Evolutionary conservation across 2,797 vertebrate species (phyloP), one percentile per base, ranked within the genome.

Genomic region (Emydoidea blandingii): DNA sequence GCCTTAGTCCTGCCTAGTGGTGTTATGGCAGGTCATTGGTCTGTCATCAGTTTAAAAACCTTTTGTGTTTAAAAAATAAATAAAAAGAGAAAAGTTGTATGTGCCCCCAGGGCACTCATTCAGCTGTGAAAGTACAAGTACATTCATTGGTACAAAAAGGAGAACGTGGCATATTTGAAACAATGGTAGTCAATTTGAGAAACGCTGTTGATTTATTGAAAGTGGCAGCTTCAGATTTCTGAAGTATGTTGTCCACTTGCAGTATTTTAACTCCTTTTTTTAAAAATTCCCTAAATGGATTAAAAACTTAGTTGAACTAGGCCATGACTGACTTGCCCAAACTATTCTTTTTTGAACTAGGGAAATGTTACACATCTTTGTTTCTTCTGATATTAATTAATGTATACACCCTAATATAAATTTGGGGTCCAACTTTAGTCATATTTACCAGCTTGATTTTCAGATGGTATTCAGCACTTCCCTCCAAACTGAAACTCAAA

Each of bases 161-260:
- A 94, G 94, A 96, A 84, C 56, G 29, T 76, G 62, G 14, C 90
- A 44, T 79, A 83, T 65, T 88, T 4, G 3, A 52, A 96, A 95
- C 91, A 97, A 95, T 93, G 93, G 84, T 2, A 76, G 86, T 88
- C 84, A 68, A 19, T 96, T 97, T 97, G 83, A 92, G 85, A 97
- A 96, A 83, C 57, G 12, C 25, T 91, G 83, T 87, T 76, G 74
- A 89, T 95, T 95, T 96, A 96, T 90, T 88, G 62, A 21, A 16
- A 29, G 3, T 62, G 79, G 27, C 81, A 95, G 31, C 16, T 89
- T 97, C 86, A 95, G 90, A 87, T 93, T 97, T 97, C 93, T 91
- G 80, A 96, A 84, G 87, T 81, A 7, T 82, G 41, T 2, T 95
- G 80, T 88, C 91, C 84, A 41, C 81, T 86, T 82, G 82, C 49